Percentiles rank a stretch among this genome's conserved stretches.
phyloP scores from a whole-genome alignment of 2,113 vertebrate species.

The Chamaea fasciata region DNA sequence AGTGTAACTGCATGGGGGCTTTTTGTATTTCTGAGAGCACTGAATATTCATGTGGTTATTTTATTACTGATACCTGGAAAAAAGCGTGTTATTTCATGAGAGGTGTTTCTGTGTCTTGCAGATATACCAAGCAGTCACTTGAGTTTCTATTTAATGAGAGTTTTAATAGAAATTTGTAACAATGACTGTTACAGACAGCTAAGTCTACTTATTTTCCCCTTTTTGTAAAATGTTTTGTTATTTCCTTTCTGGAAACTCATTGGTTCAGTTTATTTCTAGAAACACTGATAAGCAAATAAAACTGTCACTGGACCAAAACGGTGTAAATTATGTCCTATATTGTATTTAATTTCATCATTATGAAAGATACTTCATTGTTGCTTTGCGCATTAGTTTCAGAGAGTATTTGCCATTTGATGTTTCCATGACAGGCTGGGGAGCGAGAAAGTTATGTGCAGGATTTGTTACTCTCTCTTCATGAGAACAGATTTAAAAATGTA shows the following conservation, averaged over 20 bases:
- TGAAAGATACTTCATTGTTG: background rate
- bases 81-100: background rate
- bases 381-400: background rate
- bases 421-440: background rate
- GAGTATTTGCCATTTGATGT: background rate
- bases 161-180: background rate
- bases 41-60: background rate
- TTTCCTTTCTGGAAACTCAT: background rate
- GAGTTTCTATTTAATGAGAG: background rate
- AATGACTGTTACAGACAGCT: background rate
- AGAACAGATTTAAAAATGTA: background rate
- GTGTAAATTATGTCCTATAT: background rate
- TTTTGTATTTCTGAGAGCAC: background rate
- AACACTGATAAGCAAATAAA: background rate
- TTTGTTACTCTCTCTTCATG: background rate
- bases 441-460: background rate
- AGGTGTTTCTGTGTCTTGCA: background rate
- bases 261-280: background rate
- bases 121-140: background rate
- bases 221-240: background rate
- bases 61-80: background rate
- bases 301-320: background rate
- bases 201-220: background rate
- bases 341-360: background rate
- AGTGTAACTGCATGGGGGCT: fast-evolving